These are phyloP conservation scores for Rhinoptilus africanus DNA, from an alignment of 2,113 vertebrate genomes.

Conservation along the genomic window DNA sequence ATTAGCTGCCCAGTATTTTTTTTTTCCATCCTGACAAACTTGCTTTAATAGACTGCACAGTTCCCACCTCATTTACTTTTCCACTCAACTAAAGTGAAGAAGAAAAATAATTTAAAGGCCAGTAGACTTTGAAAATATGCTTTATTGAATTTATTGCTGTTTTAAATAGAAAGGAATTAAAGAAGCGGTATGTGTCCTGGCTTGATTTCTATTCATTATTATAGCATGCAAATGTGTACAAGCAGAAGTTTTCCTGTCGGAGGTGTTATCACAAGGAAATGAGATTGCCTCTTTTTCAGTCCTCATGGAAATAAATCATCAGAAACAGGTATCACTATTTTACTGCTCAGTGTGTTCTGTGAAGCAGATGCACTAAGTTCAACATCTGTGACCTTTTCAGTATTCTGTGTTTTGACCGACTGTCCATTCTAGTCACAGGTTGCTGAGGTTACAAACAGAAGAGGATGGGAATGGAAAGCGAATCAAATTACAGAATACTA, in stretches of 20 bases:
- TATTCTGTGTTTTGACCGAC: conserved; percentile 70
- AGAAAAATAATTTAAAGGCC: conserved; percentile 36
- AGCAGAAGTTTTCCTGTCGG: background rate
- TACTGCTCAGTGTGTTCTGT: conserved; percentile 29
- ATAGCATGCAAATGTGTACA: background rate
- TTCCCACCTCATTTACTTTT: conserved; percentile 24
- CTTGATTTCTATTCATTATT: background rate
- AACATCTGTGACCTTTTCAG: conserved; percentile 73
- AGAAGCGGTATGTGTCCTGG: background rate
- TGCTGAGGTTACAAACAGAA: conserved; percentile 63
- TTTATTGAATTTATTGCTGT: background rate
- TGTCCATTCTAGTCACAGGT: conserved; percentile 68
- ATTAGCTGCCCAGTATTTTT: background rate
- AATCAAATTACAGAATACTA: conserved; percentile 74
- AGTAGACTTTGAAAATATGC: conserved; percentile 9
- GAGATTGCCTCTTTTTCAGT: background rate
- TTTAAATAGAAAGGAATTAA: conserved; percentile 44
- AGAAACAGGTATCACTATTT: conserved; percentile 34
- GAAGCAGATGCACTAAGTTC: conserved; percentile 48
- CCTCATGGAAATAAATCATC: conserved; percentile 11
- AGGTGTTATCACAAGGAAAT: background rate
- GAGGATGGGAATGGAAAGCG: conserved; percentile 48
- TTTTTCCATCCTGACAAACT: background rate
- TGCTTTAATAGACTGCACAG: background rate
- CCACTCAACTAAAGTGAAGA: background rate